Base-by-base conservation (phyloP, 2,888 invertebrate species). In the Schrankia costaestrigalis region DNA sequence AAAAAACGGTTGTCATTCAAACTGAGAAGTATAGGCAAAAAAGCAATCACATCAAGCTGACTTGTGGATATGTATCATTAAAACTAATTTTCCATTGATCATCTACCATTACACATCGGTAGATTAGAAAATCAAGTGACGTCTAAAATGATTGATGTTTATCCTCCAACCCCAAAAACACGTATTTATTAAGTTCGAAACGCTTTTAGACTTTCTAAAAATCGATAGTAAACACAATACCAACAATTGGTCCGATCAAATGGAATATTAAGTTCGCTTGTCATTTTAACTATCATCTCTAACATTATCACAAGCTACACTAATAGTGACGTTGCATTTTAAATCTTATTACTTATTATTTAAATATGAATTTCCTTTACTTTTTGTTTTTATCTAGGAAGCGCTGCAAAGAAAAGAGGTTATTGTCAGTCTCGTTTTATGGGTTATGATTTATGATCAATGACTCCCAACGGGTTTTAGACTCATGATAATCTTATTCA, bases 391-490 rank as follows among this genome's bases (percentile, higher is more conserved):
- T 43, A 45, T 66, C 68, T 78, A 84, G 78, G 82, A 83, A 82
- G 71, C 71, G 59, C 63, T 65, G 63, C 63, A 71, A 68, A 70
- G 76, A 78, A 78, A 75, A 76, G 72, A 81, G 76, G 76, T 76
- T 75, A 84, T 83, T 84, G 86, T 86, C 84, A 82, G 85, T 71
- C 71, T 77, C 76, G 71, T 85, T 84, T 86, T 86, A 86, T 84
- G 85, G 81, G 81, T 78, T 84, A 87, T 87, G 87, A 87, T 87
- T 87, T 86, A 87, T 87, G 87, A 86, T 73, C 79, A 71, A 77
- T 82, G 86, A 84, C 85, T 87, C 83, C 87, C 86, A 85, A 86
- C 85, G 84, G 86, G 82, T 78, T 85, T 72, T 78, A 65, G 70
- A 65, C 67, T 69, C 71, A 60, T 81, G 85, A 82, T 87, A 87